Evolutionary conservation across 2,888 invertebrate genomes (phyloP).

Genomic region (Galeruca laticollis): DNA sequence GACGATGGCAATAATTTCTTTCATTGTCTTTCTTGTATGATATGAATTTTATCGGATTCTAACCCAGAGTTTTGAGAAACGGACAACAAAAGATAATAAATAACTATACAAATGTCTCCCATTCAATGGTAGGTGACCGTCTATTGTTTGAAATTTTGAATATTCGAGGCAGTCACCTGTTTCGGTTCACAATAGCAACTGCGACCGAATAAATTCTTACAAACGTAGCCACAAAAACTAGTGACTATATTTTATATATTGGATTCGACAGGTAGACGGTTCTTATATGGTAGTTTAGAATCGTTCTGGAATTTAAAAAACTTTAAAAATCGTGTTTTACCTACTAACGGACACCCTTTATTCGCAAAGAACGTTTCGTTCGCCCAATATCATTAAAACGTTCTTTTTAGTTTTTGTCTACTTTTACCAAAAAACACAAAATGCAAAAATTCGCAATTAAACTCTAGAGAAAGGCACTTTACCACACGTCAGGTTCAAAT

Average conservation of each 20-base stretch:
- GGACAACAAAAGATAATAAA: conserved; percentile 41
- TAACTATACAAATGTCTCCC: conserved; percentile 43
- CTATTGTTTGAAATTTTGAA: conserved; percentile 46
- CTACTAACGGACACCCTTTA: conserved; percentile 5
- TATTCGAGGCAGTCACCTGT: conserved; percentile 45
- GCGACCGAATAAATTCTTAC: conserved; percentile 43
- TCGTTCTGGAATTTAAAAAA: conserved; percentile 25
- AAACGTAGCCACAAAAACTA: conserved; percentile 37
- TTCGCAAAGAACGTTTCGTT: neutral
- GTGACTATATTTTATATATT: conserved; percentile 42
- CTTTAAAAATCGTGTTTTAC: conserved; percentile 7
- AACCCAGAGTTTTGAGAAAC: conserved; percentile 40
- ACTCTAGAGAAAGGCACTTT: too few relatives aligned
- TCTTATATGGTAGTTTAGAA: conserved; percentile 28
- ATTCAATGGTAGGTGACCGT: conserved; percentile 41
- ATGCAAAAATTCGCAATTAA: too few relatives aligned
- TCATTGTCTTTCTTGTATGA: conserved; percentile 18
- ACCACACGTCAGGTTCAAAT: too few relatives aligned
- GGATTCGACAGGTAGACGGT: conserved; percentile 39
- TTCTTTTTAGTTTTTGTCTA: neutral
- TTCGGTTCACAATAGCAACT: conserved; percentile 42
- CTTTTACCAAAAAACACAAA: too few relatives aligned
- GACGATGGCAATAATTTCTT: neutral
- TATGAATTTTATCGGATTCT: conserved; percentile 34
- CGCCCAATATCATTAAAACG: neutral